Conservation (phyloP, 2,797 vertebrate species). For the Cyclopterus lumpus region DNA sequence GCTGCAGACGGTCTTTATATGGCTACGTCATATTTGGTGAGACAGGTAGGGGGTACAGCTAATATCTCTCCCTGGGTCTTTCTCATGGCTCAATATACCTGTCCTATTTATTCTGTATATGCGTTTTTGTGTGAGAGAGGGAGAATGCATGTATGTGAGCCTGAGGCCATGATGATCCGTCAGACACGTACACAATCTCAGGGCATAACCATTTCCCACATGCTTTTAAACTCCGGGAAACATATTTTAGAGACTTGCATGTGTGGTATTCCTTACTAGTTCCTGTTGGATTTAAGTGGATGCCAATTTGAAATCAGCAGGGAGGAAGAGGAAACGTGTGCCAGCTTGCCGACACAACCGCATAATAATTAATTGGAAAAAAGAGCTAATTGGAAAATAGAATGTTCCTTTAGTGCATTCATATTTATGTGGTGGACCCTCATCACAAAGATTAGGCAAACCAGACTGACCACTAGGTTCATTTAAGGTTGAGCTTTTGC, state of each 20-base stretch:
- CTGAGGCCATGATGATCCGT: conserved; percentile 54
- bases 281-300: conserved; percentile 58
- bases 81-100: conserved; percentile 66
- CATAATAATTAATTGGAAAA: not conserved
- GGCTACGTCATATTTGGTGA: conserved; percentile 75
- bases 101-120: conserved; percentile 55
- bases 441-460: not conserved
- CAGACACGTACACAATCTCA: conserved; percentile 47
- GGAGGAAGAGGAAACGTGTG: conserved; percentile 28
- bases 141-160: conserved; percentile 33
- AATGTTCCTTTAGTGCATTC: not conserved
- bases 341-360: conserved; percentile 46
- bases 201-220: conserved; percentile 57
- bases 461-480: not conserved
- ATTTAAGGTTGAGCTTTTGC: not conserved
- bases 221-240: conserved; percentile 58
- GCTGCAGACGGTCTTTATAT: conserved; percentile 68
- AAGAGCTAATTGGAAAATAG: not conserved
- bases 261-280: conserved; percentile 50
- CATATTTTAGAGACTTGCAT: conserved; percentile 62
- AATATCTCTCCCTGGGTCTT: conserved; percentile 68
- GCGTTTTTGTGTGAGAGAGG: conserved; percentile 5
- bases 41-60: conserved; percentile 66
- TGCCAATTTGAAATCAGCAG: conserved; percentile 59
- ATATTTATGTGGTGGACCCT: not conserved